phyloP scores from a whole-genome alignment of 1,140 invertebrate species.

The Metaphire vulgaris region DNA sequence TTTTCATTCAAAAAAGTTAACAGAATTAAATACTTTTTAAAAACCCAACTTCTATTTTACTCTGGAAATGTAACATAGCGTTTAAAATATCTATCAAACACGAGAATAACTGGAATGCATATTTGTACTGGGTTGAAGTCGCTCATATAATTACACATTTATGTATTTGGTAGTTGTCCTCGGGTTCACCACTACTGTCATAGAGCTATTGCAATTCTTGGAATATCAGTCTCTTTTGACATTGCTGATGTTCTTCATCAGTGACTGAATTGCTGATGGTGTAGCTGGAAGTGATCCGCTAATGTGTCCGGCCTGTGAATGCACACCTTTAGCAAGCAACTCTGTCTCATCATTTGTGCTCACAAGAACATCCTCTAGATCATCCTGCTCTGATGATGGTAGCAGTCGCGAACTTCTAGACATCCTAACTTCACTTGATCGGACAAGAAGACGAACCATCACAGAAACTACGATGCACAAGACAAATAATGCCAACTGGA shows the following conservation, averaged over 20 bases:
- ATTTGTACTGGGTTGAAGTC: no score
- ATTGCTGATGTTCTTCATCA: conserved; percentile 1
- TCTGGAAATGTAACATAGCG: no score
- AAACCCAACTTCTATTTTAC: no score
- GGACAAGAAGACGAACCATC: background rate
- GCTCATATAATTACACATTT: no score
- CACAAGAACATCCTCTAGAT: background rate
- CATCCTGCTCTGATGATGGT: background rate
- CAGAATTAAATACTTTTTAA: no score
- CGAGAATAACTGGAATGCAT: no score
- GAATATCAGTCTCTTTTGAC: background rate
- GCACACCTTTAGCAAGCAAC: background rate
- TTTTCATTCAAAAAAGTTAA: no score
- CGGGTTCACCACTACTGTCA: no score
- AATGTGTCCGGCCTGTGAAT: background rate
- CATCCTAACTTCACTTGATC: background rate
- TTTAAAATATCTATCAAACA: no score
- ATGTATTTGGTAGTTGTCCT: no score
- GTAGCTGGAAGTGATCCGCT: background rate
- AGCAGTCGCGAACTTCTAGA: background rate
- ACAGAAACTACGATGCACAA: background rate
- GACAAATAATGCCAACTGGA: background rate
- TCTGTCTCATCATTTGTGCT: background rate
- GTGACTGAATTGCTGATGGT: background rate
- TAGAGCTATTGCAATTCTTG: no score